phyloP scores from a whole-genome alignment of 2,888 invertebrate genomes.

The Mimumesa dahlbomi region DNA sequence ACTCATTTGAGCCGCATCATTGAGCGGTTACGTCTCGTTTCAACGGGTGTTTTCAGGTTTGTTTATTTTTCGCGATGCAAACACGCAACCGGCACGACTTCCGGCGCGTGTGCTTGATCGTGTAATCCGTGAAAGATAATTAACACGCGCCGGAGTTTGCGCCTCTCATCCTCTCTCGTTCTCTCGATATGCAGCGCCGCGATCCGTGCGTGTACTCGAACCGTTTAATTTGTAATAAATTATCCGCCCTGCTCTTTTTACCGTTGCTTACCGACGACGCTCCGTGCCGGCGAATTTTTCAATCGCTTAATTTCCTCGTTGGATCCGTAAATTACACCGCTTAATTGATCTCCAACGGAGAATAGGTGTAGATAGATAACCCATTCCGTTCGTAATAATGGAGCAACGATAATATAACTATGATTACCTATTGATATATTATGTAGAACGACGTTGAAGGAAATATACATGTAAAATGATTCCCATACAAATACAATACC shows the following conservation, averaged over 20 bases:
- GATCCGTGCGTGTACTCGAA: neutral
- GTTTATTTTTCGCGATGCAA: conserved; percentile 44
- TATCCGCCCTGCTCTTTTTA: neutral
- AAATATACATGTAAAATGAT: too few relatives aligned
- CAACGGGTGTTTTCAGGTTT: conserved; percentile 11
- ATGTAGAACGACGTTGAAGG: too few relatives aligned
- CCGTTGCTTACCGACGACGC: neutral
- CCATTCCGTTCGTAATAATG: too few relatives aligned
- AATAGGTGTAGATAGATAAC: too few relatives aligned
- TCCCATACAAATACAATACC: too few relatives aligned
- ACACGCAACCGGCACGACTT: conserved; percentile 41
- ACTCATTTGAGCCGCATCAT: conserved; percentile 11
- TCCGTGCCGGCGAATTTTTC: neutral
- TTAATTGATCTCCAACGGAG: too few relatives aligned
- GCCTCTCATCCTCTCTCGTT: conserved; percentile 3
- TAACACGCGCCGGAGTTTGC: conserved; percentile 41
- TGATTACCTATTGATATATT: too few relatives aligned
- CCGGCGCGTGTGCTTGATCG: conserved; percentile 51
- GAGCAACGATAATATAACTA: too few relatives aligned
- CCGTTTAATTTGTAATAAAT: conserved; percentile 34
- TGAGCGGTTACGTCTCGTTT: conserved; percentile 27
- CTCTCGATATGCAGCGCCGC: neutral
- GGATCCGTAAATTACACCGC: too few relatives aligned
- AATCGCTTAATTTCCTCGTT: neutral
- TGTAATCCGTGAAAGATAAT: conserved; percentile 59